These are phyloP conservation scores for Muscidifurax raptorellus DNA, from an alignment of 1,140 invertebrate species.

Conservation along the genomic window DNA sequence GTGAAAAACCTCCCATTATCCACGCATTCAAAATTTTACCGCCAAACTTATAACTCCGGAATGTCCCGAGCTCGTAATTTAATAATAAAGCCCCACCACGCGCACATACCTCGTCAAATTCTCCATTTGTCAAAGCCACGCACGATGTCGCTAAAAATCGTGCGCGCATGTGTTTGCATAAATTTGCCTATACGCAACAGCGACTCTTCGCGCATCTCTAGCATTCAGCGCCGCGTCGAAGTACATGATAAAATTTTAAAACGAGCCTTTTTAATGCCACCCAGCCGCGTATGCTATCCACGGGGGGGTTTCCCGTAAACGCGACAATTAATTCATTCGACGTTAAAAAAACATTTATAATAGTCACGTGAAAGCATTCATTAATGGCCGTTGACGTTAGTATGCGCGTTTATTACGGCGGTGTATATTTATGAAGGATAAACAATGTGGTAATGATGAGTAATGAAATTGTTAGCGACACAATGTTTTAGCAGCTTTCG, in stretches of 20 bases:
- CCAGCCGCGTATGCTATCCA: not conserved
- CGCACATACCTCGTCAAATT: no score
- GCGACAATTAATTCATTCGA: not conserved
- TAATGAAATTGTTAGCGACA: no score
- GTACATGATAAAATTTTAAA: not conserved
- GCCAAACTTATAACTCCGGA: no score
- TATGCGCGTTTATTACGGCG: not conserved
- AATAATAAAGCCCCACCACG: no score
- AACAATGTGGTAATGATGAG: not conserved
- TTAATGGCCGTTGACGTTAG: not conserved
- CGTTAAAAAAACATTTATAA: not conserved
- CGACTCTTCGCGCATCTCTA: not conserved
- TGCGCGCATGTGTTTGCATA: no score
- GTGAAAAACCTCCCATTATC: no score
- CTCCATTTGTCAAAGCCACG: no score
- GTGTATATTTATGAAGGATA: not conserved
- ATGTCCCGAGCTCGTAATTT: no score
- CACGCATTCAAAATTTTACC: no score
- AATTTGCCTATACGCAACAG: no score
- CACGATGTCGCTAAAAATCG: no score
- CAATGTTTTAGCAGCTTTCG: no score
- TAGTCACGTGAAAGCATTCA: not conserved
- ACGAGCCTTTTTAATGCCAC: not conserved
- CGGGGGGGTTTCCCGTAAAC: not conserved
- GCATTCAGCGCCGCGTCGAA: not conserved